phyloP scores from a whole-genome alignment of 92 coral and sea anemone species.

The Ricordea florida region DNA sequence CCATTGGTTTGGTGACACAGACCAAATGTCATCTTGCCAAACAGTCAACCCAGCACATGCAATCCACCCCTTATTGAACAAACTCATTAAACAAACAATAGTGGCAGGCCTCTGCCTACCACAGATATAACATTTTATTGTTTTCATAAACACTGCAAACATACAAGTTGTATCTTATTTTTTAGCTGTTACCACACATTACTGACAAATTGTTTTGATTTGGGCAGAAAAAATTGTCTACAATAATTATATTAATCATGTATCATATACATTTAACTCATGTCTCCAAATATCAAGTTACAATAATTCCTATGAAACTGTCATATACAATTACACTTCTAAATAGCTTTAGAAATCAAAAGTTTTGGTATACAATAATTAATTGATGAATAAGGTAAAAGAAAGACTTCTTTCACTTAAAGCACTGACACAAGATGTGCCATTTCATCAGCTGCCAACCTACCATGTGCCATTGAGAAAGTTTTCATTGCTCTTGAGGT shows the following conservation, averaged over 20 bases:
- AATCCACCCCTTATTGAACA: background rate
- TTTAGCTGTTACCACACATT: background rate
- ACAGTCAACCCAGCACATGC: background rate
- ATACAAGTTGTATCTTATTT: too few relatives aligned
- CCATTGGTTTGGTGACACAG: too few relatives aligned
- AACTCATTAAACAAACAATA: background rate
- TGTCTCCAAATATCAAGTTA: background rate
- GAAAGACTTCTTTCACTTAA: too few relatives aligned
- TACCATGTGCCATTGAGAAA: too few relatives aligned
- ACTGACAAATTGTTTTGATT: background rate
- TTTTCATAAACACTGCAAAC: background rate
- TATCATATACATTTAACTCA: background rate
- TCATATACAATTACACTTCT: too few relatives aligned
- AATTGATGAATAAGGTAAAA: too few relatives aligned
- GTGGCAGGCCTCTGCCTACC: background rate
- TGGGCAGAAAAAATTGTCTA: background rate
- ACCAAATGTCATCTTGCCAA: too few relatives aligned
- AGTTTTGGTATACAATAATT: too few relatives aligned
- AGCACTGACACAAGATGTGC: too few relatives aligned
- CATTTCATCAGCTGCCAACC: too few relatives aligned
- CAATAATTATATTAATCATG: background rate
- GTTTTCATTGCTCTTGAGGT: too few relatives aligned
- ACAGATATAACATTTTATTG: background rate
- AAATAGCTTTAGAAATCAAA: too few relatives aligned
- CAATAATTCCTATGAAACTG: background rate